Conservation (phyloP, 2,113 vertebrate genomes). For the Phaethornis superciliosus region DNA sequence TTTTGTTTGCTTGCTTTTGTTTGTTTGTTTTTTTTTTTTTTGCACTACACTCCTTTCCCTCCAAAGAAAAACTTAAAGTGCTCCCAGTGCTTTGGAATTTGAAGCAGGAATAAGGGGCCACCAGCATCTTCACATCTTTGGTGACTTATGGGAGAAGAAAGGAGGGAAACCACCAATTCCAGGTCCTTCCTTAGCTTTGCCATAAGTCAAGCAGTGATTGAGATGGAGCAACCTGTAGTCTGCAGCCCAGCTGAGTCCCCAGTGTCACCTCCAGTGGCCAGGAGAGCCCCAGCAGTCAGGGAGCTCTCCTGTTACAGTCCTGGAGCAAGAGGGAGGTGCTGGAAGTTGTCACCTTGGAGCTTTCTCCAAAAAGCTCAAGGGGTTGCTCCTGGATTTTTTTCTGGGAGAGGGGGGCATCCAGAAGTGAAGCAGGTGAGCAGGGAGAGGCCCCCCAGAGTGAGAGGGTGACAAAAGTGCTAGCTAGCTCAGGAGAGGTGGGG, state of each 20-base stretch:
- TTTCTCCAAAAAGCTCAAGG: background rate
- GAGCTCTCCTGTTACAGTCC: background rate
- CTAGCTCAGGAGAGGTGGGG: background rate
- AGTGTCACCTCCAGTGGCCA: fast-evolving
- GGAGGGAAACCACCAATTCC: background rate
- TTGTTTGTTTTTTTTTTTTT: background rate
- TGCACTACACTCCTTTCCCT: constrained; percentile 65
- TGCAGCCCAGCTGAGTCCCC: background rate
- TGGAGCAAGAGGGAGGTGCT: background rate
- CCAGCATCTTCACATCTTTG: constrained; percentile 68
- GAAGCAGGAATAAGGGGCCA: constrained; percentile 68
- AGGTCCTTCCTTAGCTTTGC: background rate
- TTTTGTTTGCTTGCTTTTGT: too few species aligned
- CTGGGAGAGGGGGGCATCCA: background rate
- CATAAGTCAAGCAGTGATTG: background rate
- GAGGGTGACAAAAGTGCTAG: background rate
- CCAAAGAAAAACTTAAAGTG: constrained; percentile 78
- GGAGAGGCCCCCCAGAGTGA: background rate
- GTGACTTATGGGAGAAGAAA: constrained; percentile 43
- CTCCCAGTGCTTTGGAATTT: constrained; percentile 80
- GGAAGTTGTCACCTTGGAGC: background rate
- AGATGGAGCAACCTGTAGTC: background rate
- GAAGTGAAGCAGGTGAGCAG: background rate
- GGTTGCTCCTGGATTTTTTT: background rate
- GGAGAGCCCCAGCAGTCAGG: background rate